Evolutionary conservation across 2,113 vertebrate genomes (phyloP), one percentile per base, ranked within the genome.

Genomic region (Dryoscopus gambensis): DNA sequence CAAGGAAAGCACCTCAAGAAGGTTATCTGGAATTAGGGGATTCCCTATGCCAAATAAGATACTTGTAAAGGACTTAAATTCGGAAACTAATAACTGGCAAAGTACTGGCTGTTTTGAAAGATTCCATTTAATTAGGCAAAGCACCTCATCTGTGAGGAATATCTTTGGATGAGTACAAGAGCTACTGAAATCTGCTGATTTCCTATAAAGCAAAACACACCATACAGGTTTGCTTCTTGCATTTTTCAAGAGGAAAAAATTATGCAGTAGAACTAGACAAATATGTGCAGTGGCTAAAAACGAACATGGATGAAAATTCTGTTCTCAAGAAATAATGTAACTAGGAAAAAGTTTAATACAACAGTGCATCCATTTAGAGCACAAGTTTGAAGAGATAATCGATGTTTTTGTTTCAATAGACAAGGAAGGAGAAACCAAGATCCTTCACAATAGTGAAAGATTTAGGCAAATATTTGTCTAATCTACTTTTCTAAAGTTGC

Each of bases 231-330:
- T 93, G 16, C 40, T 73, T 69, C 39, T 39, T 74, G 28, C 22
- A 14, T 74, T 87, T 94, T 81, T 81, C 70, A 59, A 39, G 55
- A 53, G 28, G 22, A 52, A 69, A 84, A 77, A 77, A 25, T 3
- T 6, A 15, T 62, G 77, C 69, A 53, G 55, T 25, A 49, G 23
- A 80, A 89, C 8, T 24, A 77, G 57, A 44, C 6, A 76, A 33
- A 25, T 31, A 56, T 0, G 2, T 77, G 64, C 55, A 60, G 39
- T 0, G 0, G 40, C 24, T 80, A 31, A 65, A 81, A 46, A 77
- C 35, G 42, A 89, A 27, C 40, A 49, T 13, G 52, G 42, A 50
- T 50, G 33, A 33, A 80, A 80, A 65, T 57, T 49, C 27, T 42
- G 6, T 31, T 89, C 33, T 77, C 22, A 7, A 71, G 55, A 77